Evolutionary conservation across 2,888 invertebrate genomes (phyloP).

Genomic region (Erannis defoliaria): DNA sequence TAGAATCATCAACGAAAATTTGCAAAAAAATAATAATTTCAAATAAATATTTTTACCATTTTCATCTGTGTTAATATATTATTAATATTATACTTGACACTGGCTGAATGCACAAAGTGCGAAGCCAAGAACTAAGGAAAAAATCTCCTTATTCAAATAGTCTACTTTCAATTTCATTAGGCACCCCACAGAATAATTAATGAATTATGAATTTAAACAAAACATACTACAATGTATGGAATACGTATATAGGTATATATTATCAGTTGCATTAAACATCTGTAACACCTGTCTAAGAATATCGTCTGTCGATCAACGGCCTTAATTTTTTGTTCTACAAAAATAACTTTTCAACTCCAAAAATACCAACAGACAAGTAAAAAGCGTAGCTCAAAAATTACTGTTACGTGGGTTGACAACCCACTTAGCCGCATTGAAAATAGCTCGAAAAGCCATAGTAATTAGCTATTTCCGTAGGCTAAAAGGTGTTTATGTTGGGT

Average conservation of each 20-base stretch:
- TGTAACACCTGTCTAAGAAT: slow-evolving; percentile 7
- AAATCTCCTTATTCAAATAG: too few relatives aligned
- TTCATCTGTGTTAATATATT: too few relatives aligned
- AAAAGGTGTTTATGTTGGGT: slow-evolving; percentile 29
- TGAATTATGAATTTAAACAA: too few relatives aligned
- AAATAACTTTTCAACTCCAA: slow-evolving; percentile 23
- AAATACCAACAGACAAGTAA: slow-evolving; percentile 36
- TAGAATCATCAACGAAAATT: too few relatives aligned
- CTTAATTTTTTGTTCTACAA: slow-evolving; percentile 11
- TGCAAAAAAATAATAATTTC: too few relatives aligned
- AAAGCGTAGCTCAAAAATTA: slow-evolving; percentile 45
- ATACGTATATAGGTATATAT: background rate
- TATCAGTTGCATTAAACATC: background rate
- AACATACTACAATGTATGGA: background rate
- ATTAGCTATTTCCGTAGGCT: slow-evolving; percentile 51
- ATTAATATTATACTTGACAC: too few relatives aligned
- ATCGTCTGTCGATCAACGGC: slow-evolving; percentile 15
- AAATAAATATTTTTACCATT: too few relatives aligned
- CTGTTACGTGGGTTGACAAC: slow-evolving; percentile 47
- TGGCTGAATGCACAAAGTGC: too few relatives aligned
- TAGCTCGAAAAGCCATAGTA: slow-evolving; percentile 36
- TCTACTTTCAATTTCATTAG: too few relatives aligned
- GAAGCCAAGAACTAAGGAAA: too few relatives aligned
- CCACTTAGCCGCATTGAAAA: slow-evolving; percentile 36
- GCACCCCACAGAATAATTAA: too few relatives aligned